These are phyloP conservation scores for Stichodactyla mertensii DNA, from an alignment of 64 coral and sea anemone genomes.

Conservation along the genomic window DNA sequence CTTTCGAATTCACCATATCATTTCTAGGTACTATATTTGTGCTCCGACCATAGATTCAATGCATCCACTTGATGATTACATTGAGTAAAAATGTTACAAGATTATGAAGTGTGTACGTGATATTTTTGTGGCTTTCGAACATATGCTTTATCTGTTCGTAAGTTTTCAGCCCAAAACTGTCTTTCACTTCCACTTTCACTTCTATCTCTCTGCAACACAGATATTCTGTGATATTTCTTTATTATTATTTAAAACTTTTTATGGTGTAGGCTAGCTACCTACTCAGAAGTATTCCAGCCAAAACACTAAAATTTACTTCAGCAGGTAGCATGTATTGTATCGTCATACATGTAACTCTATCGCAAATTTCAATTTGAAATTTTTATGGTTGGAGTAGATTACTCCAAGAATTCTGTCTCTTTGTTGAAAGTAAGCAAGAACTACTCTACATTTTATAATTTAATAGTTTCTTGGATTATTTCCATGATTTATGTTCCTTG, in stretches of 20 bases:
- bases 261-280: not conserved
- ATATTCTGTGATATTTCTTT: not conserved
- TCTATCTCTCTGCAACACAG: not conserved
- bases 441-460: no score
- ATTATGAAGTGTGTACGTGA: no score
- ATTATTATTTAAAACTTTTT: no score
- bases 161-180: no score
- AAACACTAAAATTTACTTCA: not conserved
- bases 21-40: not conserved
- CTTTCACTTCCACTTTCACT: not conserved
- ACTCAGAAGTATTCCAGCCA: not conserved
- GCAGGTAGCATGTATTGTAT: not conserved
- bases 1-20: not conserved
- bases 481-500: no score
- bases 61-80: not conserved
- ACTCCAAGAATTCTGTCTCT: no score
- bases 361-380: not conserved
- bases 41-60: not conserved
- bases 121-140: not conserved
- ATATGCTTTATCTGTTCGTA: no score
- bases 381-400: no score
- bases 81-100: no score
- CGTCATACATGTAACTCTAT: not conserved
- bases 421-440: no score
- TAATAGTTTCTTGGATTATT: no score